A percentile compares a stretch with the other conserved stretches of the same genome.
These are phyloP conservation scores for Phengaris arion DNA, from an alignment of 2,888 invertebrate genomes.

Conservation along the genomic window DNA sequence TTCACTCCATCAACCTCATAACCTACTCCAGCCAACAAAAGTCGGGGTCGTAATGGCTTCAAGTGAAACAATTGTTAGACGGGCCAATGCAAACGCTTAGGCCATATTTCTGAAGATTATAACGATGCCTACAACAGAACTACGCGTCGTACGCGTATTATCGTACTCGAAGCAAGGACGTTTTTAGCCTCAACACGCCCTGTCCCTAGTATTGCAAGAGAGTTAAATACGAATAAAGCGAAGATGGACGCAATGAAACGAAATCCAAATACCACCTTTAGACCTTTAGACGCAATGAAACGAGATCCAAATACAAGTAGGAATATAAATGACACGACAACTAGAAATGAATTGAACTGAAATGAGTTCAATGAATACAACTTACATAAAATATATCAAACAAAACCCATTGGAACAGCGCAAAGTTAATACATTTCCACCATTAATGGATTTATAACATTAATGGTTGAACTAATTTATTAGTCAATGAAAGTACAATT, in stretches of 20 bases:
- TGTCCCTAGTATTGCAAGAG: too few relatives aligned
- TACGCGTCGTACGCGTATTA: too few relatives aligned
- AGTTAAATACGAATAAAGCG: too few relatives aligned
- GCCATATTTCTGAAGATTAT: neutral
- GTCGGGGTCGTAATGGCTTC: conserved; percentile 6
- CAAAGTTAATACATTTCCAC: neutral
- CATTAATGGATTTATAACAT: neutral
- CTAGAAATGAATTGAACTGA: neutral
- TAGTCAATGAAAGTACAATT: neutral
- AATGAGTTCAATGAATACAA: neutral
- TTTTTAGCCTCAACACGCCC: too few relatives aligned
- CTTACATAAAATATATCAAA: neutral
- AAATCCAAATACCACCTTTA: too few relatives aligned
- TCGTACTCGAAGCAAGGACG: too few relatives aligned
- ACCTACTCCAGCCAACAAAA: conserved; percentile 18
- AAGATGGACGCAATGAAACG: too few relatives aligned
- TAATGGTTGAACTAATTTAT: neutral
- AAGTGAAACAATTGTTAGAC: conserved; percentile 6
- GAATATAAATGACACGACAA: neutral
- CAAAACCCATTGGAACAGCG: neutral
- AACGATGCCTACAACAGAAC: too few relatives aligned
- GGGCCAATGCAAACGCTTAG: neutral
- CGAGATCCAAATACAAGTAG: too few relatives aligned
- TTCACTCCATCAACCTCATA: conserved; percentile 23
- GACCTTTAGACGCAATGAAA: too few relatives aligned